Evolutionary conservation across 1,140 invertebrate species (phyloP).

Genomic region (Dendrolimus kikuchii): DNA sequence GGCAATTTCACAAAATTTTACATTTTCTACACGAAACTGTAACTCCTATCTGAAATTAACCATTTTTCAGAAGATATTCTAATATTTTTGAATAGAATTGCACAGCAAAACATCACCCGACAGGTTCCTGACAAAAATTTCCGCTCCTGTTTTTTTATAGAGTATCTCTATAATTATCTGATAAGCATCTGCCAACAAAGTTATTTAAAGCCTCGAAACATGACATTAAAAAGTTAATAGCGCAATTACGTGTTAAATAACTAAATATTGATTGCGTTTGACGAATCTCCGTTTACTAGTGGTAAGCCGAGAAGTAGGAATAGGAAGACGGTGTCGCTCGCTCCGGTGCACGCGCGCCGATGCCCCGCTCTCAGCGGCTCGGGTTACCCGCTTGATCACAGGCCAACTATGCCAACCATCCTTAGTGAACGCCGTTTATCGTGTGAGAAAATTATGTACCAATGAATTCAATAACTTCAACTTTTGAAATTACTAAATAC

Average conservation of each 20-base stretch:
- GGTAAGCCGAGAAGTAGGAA: slow-evolving; percentile 60
- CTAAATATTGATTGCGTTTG: slow-evolving; percentile 28
- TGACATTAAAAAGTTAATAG: slow-evolving; percentile 3
- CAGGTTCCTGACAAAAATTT: too few species aligned
- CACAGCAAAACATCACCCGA: too few species aligned
- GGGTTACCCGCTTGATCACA: slow-evolving; percentile 28
- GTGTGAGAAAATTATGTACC: slow-evolving; percentile 42
- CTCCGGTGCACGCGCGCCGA: slow-evolving; percentile 41
- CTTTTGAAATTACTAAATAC: too few species aligned
- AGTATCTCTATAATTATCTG: too few species aligned
- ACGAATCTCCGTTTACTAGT: slow-evolving; percentile 35
- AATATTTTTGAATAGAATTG: too few species aligned
- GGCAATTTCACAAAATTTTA: too few species aligned
- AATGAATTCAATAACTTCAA: background rate
- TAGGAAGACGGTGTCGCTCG: slow-evolving; percentile 42
- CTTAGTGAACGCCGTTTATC: slow-evolving; percentile 27
- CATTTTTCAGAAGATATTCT: too few species aligned
- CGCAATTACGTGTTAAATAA: slow-evolving; percentile 28
- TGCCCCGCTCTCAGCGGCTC: slow-evolving; percentile 47
- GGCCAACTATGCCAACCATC: slow-evolving; percentile 32
- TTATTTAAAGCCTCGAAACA: too few species aligned
- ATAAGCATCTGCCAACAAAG: too few species aligned
- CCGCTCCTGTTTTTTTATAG: too few species aligned
- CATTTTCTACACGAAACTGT: too few species aligned
- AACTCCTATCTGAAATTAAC: too few species aligned